Base-by-base conservation (phyloP, 2,797 vertebrate species). In the Eupleurogrammus muticus region DNA sequence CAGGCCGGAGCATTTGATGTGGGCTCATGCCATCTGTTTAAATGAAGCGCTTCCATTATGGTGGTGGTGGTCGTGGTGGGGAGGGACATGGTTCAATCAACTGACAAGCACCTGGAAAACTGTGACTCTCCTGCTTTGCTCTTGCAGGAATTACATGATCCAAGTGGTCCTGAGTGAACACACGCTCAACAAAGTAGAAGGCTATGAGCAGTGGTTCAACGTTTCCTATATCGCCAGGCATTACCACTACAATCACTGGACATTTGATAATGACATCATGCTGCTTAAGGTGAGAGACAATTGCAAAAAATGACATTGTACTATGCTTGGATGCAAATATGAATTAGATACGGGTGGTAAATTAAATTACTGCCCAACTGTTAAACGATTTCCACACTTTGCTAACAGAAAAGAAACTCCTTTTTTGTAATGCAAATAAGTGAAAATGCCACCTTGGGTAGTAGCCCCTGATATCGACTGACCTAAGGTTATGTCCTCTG, bases 231-330 rank as follows among this genome's bases (percentile, higher is more conserved):
- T 88, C 5, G 1, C 92, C 42, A 79, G 68, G 21, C 83, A 92
- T 71, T 80, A 78, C 63, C 53, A 62, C 47, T 94, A 92, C 82
- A 70, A 76, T 23, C 66, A 73, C 72, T 86, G 81, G 82, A 87
- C 81, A 0, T 93, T 94, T 61, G 87, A 94, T 77, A 92, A 90
- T 9, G 94, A 95, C 56, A 93, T 95, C 75, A 94, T 95, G 94
- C 85, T 95, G 65, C 49, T 95, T 5, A 94, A 95, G 89, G 94
- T 95, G 75, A 72, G 60, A 1, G 9, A 49, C 7, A 1, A 34
- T 1, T 2, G 42, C 36, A 12, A 9, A 3, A 51, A n/a, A 19
- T n/a, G 5, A 28, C 40, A 54, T 0, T 38, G 19, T 4, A n/a
- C 17, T 61, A 13, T 21, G 16, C 49, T 57, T 42, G 35, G 14